These are phyloP conservation scores for Ochropacha duplaris DNA, from an alignment of 2,888 invertebrate species.

Conservation along the genomic window DNA sequence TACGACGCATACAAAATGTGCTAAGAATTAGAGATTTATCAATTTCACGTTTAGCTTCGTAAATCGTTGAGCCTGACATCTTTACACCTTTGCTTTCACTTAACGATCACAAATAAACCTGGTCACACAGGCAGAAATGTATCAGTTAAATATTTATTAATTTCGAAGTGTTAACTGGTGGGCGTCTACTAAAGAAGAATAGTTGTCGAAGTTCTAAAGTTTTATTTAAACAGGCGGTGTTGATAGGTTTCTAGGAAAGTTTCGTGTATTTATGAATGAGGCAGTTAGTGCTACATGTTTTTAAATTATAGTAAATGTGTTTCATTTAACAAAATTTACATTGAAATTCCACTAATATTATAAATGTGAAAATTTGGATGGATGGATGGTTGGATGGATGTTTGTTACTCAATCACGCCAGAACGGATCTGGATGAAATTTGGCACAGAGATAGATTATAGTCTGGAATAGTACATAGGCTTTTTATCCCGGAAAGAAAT, in stretches of 20 bases:
- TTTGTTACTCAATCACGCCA: no score
- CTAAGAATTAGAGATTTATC: slow-evolving; percentile 57
- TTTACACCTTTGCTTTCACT: slow-evolving; percentile 22
- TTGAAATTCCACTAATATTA: no score
- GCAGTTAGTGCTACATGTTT: not conserved
- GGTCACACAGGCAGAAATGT: slow-evolving; percentile 18
- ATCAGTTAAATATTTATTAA: slow-evolving; percentile 7
- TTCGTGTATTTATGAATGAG: slow-evolving; percentile 11
- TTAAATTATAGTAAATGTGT: no score
- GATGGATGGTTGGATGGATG: no score
- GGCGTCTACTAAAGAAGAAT: slow-evolving; percentile 24
- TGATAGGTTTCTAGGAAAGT: slow-evolving; percentile 9
- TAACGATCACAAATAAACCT: slow-evolving; percentile 22
- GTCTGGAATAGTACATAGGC: no score
- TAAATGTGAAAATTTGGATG: no score
- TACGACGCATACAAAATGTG: slow-evolving; percentile 61
- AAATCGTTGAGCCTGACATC: slow-evolving; percentile 48
- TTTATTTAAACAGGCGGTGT: slow-evolving; percentile 25
- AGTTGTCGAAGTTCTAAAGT: slow-evolving; percentile 30
- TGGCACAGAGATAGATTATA: no score
- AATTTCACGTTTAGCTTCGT: slow-evolving; percentile 63
- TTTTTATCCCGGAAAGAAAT: no score
- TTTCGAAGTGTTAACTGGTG: slow-evolving; percentile 11
- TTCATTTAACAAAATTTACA: no score
- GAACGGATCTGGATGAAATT: no score